A percentile compares a stretch with the other conserved stretches of the same genome.
phyloP scores from a whole-genome alignment of 2,797 vertebrate species.

The Columba guinea region DNA sequence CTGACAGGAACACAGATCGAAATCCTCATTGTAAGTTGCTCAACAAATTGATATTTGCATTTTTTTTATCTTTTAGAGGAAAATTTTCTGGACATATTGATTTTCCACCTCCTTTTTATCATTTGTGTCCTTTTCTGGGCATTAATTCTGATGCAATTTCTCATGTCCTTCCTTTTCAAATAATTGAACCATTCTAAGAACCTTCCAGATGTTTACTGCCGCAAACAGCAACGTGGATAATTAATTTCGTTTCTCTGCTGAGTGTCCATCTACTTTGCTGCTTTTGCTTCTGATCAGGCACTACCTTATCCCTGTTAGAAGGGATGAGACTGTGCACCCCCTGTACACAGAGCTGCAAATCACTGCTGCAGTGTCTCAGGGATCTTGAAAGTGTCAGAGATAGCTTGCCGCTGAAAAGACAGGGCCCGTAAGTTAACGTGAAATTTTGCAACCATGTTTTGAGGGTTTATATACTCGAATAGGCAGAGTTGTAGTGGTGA shows the following conservation, averaged over 20 bases:
- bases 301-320: background rate
- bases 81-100: background rate
- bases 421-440: background rate
- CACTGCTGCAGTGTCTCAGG: background rate
- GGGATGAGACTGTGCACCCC: background rate
- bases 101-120: rapidly evolving
- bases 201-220: background rate
- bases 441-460: background rate
- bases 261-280: background rate
- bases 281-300: background rate
- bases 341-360: background rate
- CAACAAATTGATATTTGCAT: background rate
- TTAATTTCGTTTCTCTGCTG: background rate
- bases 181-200: background rate
- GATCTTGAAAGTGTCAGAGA: background rate
- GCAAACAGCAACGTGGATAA: background rate
- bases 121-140: background rate
- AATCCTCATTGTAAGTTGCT: background rate
- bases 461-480: background rate
- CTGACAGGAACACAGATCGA: background rate
- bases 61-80: background rate
- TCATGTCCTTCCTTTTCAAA: background rate
- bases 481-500: background rate
- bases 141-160: background rate
- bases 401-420: background rate